Base-by-base conservation (phyloP, 2,113 vertebrate species). In the Melanerpes aurifrons region DNA sequence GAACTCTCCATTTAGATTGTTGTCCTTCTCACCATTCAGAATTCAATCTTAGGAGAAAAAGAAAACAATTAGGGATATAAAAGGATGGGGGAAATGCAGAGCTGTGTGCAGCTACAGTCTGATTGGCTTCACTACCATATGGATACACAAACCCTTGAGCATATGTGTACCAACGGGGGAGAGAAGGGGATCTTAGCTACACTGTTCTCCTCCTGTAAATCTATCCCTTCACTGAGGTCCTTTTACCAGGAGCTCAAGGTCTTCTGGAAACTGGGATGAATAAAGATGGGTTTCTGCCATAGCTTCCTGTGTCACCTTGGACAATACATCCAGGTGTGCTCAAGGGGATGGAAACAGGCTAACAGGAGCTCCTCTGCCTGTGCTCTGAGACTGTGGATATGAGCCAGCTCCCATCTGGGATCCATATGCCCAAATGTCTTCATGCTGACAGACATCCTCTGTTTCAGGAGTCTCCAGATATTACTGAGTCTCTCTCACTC, bases 351-450 rank as follows among this genome's bases (percentile, higher is more conserved):
- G 54, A 83, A 77, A 31, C 15, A 74, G 29, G 7, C 37, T 86
- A 77, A 71, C 18, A 83, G 62, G 76, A 95, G 86, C 17, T 45
- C 8, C 50, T 90, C 76, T 62, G 66, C 32, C 61, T 67, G 5
- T 71, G 43, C 53, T 81, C 75, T 43, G 64, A 90, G 82, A 35
- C 37, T 50, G 13, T 82, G 87, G 76, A 81, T 2, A 3, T 4
- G 22, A 91, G 76, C 62, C 88, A 95, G 76, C 54, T 93, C 69
- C 82, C 82, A 71, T 81, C 82, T 94, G 92, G 88, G 70, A 88
- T 40, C 62, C 79, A 83, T 35, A 93, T 92, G 76, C 48, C 57
- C 69, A 71, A 68, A 75, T 4, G 37, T 86, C 61, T 62, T 37
- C 16, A 15, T 29, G 71, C 40, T 94, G 79, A 77, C 71, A 80